Evolutionary conservation across 2,113 vertebrate species (phyloP), one percentile per base, ranked within the genome.

Genomic region (Myodes glareolus): DNA sequence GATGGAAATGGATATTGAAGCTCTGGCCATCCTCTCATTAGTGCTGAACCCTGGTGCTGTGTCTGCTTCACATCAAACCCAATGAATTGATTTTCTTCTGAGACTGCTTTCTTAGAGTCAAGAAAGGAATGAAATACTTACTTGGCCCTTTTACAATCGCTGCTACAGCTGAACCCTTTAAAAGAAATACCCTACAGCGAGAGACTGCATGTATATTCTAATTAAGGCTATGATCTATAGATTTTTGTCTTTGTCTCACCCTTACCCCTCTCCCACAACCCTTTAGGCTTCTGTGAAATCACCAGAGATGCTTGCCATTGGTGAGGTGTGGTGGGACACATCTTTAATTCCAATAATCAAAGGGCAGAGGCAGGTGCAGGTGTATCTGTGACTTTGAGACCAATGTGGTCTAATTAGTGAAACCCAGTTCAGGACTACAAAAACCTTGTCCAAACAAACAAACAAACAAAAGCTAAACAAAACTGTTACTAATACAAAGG

Each of bases 11-110:
- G 98, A 96, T 95, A 94, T 4, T 17, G 92, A 96, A 96, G 96
- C 96, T 94, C 97, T 90, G 0, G 96, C 97, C 96, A 94, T 23
- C 0, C 88, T 97, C 93, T 98, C 96, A 72, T 98, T 97, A 98
- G 95, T 84, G 90, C 97, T 92, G 95, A 97, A 97, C 72, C 58
- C 93, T 96, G 95, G 95, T 95, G 58, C 97, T 29, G 94, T 23
- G 77, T 97, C 98, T 98, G 98, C 95, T 98, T 98, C 98, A 65
- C 92, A 85, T 98, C 98, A 98, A 96, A 25, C 68, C 75, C 9
- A 12, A 21, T 85, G 91, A 27, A 31, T 98, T 98, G 96, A 97
- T 98, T 98, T 98, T 96, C 94, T 94, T 96, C 89, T 92, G 94
- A 98, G 96, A 70, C 91, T 77, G 80, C 95, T 98, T 98, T 95